A percentile compares a stretch with the other conserved stretches of the same genome.
Conservation (phyloP, 2,888 invertebrate species). For the Drosophila kuntzei region DNA sequence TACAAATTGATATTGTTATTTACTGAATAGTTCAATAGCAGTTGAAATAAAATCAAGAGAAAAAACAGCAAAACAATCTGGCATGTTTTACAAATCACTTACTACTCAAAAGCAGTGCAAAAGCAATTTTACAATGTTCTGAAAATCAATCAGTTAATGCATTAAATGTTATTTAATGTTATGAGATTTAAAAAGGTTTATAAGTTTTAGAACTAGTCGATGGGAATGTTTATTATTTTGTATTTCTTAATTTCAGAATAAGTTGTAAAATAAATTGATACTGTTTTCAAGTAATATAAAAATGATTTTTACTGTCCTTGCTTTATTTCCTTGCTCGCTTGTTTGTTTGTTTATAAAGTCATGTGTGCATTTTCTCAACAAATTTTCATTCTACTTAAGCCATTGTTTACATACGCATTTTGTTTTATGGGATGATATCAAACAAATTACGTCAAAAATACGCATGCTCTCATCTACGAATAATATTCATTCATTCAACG, state of each 20-base stretch:
- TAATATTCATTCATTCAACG: constrained; percentile 52
- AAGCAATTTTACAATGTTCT: too few species aligned
- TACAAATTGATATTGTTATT: background rate
- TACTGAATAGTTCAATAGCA: constrained; percentile 2
- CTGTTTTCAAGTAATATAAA: too few species aligned
- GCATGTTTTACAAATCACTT: too few species aligned
- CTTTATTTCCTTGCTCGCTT: background rate
- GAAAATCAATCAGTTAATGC: too few species aligned
- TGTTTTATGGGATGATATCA: constrained; percentile 11
- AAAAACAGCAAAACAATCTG: background rate
- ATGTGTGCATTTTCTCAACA: constrained; percentile 8
- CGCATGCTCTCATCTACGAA: constrained; percentile 5
- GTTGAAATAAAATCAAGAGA: background rate
- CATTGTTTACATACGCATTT: constrained; percentile 36
- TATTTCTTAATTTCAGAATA: background rate
- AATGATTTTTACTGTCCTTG: background rate
- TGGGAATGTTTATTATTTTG: background rate
- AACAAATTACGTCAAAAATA: constrained; percentile 46
- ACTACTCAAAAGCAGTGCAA: too few species aligned
- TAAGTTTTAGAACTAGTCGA: too few species aligned
- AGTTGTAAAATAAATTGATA: background rate
- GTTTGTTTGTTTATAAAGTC: constrained; percentile 37
- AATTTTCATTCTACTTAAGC: constrained; percentile 1
- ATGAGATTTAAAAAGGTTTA: too few species aligned
- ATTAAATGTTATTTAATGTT: too few species aligned